These are phyloP conservation scores for Cynopterus brachyotis DNA, from an alignment of 2,113 vertebrate species.

Conservation along the genomic window DNA sequence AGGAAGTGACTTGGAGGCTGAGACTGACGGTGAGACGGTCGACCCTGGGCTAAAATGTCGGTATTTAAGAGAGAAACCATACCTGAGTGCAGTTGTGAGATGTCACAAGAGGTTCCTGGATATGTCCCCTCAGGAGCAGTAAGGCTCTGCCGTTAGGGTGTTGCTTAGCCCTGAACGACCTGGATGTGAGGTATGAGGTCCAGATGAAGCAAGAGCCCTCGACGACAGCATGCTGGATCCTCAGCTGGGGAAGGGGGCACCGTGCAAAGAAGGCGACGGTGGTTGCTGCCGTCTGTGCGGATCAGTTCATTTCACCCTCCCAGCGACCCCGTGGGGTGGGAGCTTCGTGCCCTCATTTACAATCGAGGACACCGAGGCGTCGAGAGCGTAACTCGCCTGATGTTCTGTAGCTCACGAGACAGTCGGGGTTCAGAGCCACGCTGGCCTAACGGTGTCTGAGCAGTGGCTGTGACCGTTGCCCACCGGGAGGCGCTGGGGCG, in stretches of 20 bases:
- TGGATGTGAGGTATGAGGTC: background rate
- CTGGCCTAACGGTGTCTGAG: background rate
- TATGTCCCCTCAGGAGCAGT: background rate
- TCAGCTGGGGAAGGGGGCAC: background rate
- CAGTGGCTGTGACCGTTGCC: background rate
- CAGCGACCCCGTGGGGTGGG: background rate
- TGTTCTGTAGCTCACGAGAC: background rate
- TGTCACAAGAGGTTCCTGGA: background rate
- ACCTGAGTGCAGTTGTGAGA: background rate
- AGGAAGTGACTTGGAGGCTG: background rate
- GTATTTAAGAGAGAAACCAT: background rate
- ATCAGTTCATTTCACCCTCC: background rate
- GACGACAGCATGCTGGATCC: background rate
- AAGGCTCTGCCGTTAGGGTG: background rate
- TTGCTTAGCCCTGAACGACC: background rate
- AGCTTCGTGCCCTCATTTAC: background rate
- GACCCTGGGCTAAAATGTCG: background rate
- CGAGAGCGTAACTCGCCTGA: background rate
- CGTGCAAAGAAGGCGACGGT: background rate
- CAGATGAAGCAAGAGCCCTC: background rate
- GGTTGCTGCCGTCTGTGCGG: background rate
- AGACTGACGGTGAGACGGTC: background rate
- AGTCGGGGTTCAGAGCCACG: background rate
- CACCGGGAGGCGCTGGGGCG: too few species aligned
- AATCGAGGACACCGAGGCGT: background rate